phyloP scores from a whole-genome alignment of 2,797 vertebrate genomes.

The Neosilurus hyrtlii region DNA sequence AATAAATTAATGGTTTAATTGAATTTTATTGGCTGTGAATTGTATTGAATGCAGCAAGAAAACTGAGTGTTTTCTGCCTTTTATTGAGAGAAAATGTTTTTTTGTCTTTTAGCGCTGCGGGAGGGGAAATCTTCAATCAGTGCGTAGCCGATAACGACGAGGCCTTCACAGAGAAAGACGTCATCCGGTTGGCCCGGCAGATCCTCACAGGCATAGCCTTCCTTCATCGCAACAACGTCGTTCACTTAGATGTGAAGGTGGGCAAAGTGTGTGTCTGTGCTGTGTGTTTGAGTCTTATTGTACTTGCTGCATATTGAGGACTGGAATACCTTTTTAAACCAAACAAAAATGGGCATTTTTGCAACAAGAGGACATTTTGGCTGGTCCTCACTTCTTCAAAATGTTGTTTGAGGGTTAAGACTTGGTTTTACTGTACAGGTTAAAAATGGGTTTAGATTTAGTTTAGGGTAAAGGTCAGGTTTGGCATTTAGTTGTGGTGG shows the following conservation, averaged over 20 bases:
- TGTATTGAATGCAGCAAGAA: background rate
- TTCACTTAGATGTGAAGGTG: conserved; percentile 83
- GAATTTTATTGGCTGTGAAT: background rate
- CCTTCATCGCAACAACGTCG: conserved; percentile 77
- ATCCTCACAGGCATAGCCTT: conserved; percentile 77
- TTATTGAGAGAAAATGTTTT: background rate
- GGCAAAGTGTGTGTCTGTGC: conserved; percentile 35
- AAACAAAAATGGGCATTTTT: too few species aligned
- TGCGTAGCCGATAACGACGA: conserved; percentile 80
- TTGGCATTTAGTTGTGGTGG: too few species aligned
- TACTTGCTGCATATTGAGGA: too few species aligned
- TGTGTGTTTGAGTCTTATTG: too few species aligned
- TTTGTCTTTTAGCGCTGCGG: conserved; percentile 71
- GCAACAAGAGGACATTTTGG: too few species aligned
- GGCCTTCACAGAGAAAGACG: conserved; percentile 81
- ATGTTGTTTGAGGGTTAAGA: too few species aligned
- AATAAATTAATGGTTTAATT: background rate
- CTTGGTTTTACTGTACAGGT: too few species aligned
- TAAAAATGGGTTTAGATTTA: too few species aligned
- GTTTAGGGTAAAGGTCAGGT: too few species aligned
- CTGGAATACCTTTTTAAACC: too few species aligned
- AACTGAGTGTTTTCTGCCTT: background rate
- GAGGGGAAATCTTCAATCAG: conserved; percentile 83
- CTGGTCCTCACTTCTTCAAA: too few species aligned
- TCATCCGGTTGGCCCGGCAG: conserved; percentile 77